These are phyloP conservation scores for Aegithalos caudatus DNA, from an alignment of 2,113 vertebrate species.

Conservation along the genomic window DNA sequence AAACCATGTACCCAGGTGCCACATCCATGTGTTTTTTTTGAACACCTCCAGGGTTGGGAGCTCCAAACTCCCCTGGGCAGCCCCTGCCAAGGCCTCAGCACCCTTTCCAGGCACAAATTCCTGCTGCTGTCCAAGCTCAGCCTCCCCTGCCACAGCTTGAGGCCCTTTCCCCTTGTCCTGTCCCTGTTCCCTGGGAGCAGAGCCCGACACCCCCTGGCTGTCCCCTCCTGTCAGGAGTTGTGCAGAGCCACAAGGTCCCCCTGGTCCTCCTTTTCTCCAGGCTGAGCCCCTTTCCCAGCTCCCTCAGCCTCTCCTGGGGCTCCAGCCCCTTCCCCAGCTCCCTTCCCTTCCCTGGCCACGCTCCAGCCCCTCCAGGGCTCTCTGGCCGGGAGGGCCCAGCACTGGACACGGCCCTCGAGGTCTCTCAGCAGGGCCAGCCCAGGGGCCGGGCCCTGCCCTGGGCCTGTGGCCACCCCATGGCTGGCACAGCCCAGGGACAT, in stretches of 20 bases:
- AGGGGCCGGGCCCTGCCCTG: too few species aligned
- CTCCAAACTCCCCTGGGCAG: background rate
- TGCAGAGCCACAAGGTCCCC: background rate
- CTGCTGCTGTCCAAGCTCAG: background rate
- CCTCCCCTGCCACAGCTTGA: background rate
- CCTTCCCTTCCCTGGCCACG: too few species aligned
- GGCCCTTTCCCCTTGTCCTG: background rate
- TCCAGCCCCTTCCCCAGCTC: too few species aligned
- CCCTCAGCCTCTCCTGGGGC: background rate
- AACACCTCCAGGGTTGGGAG: fast-evolving
- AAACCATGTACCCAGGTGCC: too few species aligned
- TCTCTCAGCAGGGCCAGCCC: too few species aligned
- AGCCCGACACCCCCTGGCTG: background rate
- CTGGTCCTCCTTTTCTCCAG: background rate
- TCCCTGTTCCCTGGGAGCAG: background rate
- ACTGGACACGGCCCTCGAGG: too few species aligned
- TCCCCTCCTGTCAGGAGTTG: background rate
- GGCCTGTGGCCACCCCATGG: too few species aligned
- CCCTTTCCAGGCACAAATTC: background rate
- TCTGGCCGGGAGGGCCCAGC: too few species aligned
- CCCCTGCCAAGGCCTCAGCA: background rate
- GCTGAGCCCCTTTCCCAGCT: background rate
- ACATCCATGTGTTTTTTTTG: fast-evolving
- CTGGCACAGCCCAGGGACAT: too few species aligned
- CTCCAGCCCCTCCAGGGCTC: too few species aligned